These are phyloP conservation scores for Esox masquinongy DNA, from an alignment of 2,797 vertebrate genomes.

Conservation along the genomic window DNA sequence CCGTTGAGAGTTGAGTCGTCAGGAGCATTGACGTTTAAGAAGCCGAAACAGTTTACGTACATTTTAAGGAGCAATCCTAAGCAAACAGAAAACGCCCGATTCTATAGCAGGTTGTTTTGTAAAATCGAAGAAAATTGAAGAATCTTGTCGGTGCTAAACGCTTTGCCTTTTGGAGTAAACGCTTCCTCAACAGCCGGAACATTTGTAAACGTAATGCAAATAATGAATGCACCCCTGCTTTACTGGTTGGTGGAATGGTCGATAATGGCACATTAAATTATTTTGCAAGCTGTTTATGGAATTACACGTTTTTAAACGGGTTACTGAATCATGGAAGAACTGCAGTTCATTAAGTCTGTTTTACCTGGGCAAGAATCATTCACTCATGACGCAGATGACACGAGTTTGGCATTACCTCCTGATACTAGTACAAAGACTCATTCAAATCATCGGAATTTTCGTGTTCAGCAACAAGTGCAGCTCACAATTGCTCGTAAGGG, in stretches of 20 bases:
- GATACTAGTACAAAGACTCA: neutral
- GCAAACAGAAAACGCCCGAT: neutral
- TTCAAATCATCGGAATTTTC: conserved; percentile 32
- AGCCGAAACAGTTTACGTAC: no score
- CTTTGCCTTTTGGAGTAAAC: no score
- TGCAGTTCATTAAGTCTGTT: conserved; percentile 47
- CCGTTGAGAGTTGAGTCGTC: no score
- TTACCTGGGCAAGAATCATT: conserved; percentile 18
- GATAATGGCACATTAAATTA: neutral
- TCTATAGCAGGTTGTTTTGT: neutral
- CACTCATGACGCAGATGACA: conserved; percentile 37
- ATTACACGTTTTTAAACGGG: neutral
- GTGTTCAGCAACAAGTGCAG: conserved; percentile 65
- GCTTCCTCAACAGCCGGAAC: no score
- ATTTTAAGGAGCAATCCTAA: no score
- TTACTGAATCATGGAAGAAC: conserved; percentile 41
- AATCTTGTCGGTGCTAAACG: no score
- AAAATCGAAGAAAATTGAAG: neutral
- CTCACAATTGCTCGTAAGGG: conserved; percentile 56
- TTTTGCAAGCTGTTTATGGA: neutral
- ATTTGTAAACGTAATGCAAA: no score
- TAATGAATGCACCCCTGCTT: no score
- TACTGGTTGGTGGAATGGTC: neutral
- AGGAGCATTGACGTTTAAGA: no score
- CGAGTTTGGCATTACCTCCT: conserved; percentile 61